These are phyloP conservation scores for Colius striatus DNA, from an alignment of 2,113 vertebrate genomes.

Conservation along the genomic window DNA sequence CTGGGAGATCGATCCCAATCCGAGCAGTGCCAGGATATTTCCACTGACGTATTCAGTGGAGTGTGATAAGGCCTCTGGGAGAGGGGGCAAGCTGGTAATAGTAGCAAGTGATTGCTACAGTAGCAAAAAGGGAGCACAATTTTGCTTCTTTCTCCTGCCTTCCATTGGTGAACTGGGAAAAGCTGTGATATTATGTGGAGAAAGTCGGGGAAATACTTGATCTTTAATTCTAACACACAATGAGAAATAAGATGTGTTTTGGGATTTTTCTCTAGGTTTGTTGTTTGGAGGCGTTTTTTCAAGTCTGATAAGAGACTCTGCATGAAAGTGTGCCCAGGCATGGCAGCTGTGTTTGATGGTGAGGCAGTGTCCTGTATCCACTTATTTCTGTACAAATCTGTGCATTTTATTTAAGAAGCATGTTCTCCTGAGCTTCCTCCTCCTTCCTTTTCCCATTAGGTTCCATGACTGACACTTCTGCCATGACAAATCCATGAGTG, in stretches of 20 bases:
- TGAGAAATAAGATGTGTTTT: not conserved
- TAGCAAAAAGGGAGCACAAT: not conserved
- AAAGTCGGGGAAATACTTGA: not conserved
- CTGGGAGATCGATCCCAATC: not conserved
- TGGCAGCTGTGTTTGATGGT: not conserved
- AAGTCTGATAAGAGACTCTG: not conserved
- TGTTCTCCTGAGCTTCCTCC: not conserved
- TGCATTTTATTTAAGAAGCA: not conserved
- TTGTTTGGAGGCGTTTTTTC: not conserved
- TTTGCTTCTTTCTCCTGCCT: not conserved
- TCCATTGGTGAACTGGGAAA: not conserved
- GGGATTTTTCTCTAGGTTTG: not conserved
- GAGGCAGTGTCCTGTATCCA: not conserved
- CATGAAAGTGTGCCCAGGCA: not conserved
- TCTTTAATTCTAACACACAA: not conserved
- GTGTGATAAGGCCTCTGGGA: not conserved
- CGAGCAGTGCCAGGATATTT: not conserved
- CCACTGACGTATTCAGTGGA: not conserved
- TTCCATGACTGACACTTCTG: conserved; percentile 45
- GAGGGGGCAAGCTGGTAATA: not conserved
- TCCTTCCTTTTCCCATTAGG: not conserved
- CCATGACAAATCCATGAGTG: conserved; percentile 72
- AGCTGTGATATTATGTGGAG: not conserved
- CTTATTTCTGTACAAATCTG: not conserved
- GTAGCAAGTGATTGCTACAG: not conserved